These are phyloP conservation scores for Parazoanthus atlanticus DNA, from an alignment of 92 coral and sea anemone genomes.

Conservation along the genomic window DNA sequence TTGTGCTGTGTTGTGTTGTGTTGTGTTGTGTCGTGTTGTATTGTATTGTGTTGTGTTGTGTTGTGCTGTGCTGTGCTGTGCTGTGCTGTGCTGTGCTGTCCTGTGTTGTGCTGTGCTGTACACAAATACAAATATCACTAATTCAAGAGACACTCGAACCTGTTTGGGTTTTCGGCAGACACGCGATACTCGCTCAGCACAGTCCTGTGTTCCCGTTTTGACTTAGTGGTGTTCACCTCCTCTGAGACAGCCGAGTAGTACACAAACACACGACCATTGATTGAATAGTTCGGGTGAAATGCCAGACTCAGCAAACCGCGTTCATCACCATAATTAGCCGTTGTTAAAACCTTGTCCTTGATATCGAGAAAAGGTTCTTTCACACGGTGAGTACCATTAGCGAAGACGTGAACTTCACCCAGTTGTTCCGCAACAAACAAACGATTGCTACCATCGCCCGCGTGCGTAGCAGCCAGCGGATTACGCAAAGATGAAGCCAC, in stretches of 20 bases:
- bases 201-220: not conserved
- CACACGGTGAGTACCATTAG: conserved; percentile 50
- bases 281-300: conserved; percentile 79
- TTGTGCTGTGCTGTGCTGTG: not conserved
- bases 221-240: not conserved
- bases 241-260: conserved; percentile 63
- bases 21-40: not conserved
- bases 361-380: conserved; percentile 74
- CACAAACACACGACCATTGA: conserved; percentile 80
- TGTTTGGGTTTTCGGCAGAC: conserved; percentile 39
- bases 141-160: conserved; percentile 24
- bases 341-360: conserved; percentile 65
- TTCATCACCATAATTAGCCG: conserved; percentile 77
- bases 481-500: conserved; percentile 74
- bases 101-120: not conserved
- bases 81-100: not conserved
- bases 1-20: not conserved
- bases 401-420: conserved; percentile 75
- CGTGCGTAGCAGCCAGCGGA: conserved; percentile 86
- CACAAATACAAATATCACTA: not conserved
- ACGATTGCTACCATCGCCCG: conserved; percentile 81
- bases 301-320: conserved; percentile 84
- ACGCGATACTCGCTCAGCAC: conserved; percentile 58
- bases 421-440: conserved; percentile 86
- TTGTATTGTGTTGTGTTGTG: not conserved